These are phyloP conservation scores for Megalurothrips usitatus DNA, from an alignment of 2,888 invertebrate genomes.

Conservation along the genomic window DNA sequence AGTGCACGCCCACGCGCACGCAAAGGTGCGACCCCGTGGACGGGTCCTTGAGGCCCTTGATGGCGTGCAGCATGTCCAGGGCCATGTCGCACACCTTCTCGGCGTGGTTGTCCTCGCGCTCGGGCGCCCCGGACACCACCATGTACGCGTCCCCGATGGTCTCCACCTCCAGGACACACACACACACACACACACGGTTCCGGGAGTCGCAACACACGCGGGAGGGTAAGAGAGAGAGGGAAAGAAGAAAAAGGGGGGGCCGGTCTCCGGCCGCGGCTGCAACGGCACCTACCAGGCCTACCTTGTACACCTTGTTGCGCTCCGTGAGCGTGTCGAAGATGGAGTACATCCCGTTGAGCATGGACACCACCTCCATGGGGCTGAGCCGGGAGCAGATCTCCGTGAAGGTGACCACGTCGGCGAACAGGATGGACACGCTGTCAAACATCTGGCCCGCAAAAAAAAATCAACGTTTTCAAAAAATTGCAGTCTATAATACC, in stretches of 20 bases:
- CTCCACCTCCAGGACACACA: slow-evolving; percentile 65
- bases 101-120: slow-evolving; percentile 83
- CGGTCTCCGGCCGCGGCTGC: neutral
- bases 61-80: slow-evolving; percentile 91
- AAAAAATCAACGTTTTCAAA: neutral
- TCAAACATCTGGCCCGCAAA: slow-evolving; percentile 76
- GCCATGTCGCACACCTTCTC: slow-evolving; percentile 94
- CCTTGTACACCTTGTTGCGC: slow-evolving; percentile 91
- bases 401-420: slow-evolving; percentile 96
- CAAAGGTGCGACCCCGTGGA: slow-evolving; percentile 81
- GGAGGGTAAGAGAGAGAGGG: too few species aligned
- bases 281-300: slow-evolving; percentile 44
- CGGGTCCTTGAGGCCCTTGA: slow-evolving; percentile 85
- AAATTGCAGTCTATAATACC: neutral
- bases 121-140: slow-evolving; percentile 95
- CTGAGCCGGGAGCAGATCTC: slow-evolving; percentile 93
- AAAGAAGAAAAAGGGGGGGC: neutral
- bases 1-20: slow-evolving; percentile 83
- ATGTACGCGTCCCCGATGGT: slow-evolving; percentile 98
- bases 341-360: slow-evolving; percentile 97
- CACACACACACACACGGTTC: too few species aligned
- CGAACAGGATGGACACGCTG: slow-evolving; percentile 92
- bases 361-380: slow-evolving; percentile 96
- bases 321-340: slow-evolving; percentile 93
- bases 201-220: too few species aligned